Evolutionary conservation across 35 echinoderm and acorn worm genomes (phyloP).

Genomic region (Patiria miniata): DNA sequence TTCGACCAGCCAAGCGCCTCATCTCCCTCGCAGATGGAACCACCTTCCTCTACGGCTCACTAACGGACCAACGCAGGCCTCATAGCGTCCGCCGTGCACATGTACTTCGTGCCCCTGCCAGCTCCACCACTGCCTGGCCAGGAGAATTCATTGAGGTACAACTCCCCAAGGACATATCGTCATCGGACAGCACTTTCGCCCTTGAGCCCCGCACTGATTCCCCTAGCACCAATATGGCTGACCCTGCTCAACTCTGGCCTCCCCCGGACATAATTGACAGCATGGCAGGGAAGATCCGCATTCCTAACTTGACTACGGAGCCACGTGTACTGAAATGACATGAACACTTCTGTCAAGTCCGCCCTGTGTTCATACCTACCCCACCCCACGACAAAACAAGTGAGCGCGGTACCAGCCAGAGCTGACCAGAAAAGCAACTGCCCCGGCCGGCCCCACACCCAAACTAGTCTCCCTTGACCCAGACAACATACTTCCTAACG

Average conservation of each 20-base stretch:
- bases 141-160: constrained; percentile 51
- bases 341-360: constrained; percentile 28
- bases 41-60: no score
- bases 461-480: constrained; percentile 25
- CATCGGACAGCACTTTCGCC: no score
- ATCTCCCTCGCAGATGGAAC: constrained; percentile 37
- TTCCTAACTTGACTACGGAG: constrained; percentile 37
- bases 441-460: not conserved
- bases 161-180: constrained; percentile 30
- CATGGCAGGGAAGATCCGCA: constrained; percentile 47
- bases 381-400: not conserved
- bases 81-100: constrained; percentile 62
- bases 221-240: not conserved
- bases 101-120: constrained; percentile 43
- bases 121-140: constrained; percentile 46
- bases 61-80: not conserved
- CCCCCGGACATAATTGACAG: constrained; percentile 8
- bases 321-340: constrained; percentile 39
- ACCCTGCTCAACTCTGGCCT: constrained; percentile 20
- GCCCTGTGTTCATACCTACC: no score
- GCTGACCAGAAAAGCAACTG: not conserved
- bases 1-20: no score
- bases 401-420: not conserved
- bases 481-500: not conserved
- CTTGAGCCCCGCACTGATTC: constrained; percentile 44